Evolutionary conservation across 2,113 vertebrate species (phyloP).

Genomic region (Elgaria multicarinata): DNA sequence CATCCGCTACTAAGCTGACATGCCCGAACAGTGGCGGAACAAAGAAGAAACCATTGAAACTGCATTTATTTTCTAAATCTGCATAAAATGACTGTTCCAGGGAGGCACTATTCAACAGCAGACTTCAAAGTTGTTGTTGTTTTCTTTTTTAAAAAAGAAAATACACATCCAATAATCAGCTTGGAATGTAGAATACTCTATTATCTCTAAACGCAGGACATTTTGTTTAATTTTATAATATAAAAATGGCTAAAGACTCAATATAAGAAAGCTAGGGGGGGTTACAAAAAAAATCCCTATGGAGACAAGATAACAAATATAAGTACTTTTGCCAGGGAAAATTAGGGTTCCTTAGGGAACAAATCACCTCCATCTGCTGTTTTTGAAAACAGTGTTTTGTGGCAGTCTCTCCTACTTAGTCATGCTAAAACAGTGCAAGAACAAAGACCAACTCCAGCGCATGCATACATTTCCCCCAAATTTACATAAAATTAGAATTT

Average conservation of each 20-base stretch:
- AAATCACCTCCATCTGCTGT: conserved; percentile 74
- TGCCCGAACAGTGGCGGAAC: conserved; percentile 67
- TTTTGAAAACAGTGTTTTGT: conserved; percentile 68
- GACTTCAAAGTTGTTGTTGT: conserved; percentile 63
- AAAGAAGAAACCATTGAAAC: conserved; percentile 67
- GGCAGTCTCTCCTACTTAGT: conserved; percentile 75
- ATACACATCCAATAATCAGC: conserved; percentile 50
- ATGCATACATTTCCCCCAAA: conserved; percentile 70
- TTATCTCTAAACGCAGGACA: conserved; percentile 63
- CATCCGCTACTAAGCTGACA: conserved; percentile 72
- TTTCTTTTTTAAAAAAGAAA: conserved; percentile 17
- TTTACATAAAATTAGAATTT: conserved; percentile 79
- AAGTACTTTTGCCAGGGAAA: conserved; percentile 67
- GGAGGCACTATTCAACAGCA: conserved; percentile 59
- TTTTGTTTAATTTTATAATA: conserved; percentile 32
- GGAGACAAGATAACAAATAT: conserved; percentile 68
- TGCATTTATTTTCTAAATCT: conserved; percentile 76
- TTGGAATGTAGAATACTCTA: conserved; percentile 45
- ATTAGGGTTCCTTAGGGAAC: conserved; percentile 71
- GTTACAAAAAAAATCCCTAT: conserved; percentile 28
- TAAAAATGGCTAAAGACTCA: conserved; percentile 55
- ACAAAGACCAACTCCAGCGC: conserved; percentile 73
- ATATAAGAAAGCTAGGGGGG: conserved; percentile 49
- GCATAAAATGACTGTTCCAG: conserved; percentile 67
- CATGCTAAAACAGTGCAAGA: conserved; percentile 74